Evolutionary conservation across 2,888 invertebrate genomes (phyloP).

Genomic region (Heliconius hortense): DNA sequence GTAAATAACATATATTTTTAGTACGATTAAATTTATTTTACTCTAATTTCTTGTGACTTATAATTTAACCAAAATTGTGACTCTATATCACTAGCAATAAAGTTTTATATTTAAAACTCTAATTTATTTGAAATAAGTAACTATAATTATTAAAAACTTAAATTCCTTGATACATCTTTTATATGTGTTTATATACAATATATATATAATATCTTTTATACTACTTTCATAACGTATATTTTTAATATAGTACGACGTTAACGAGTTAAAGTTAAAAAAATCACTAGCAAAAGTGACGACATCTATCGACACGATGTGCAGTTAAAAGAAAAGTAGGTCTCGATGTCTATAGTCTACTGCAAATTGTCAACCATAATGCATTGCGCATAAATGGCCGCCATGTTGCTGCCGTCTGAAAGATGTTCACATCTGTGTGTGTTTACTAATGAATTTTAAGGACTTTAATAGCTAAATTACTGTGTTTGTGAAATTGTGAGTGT

Average conservation of each 20-base stretch:
- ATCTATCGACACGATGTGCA: constrained; percentile 57
- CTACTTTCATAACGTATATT: background rate
- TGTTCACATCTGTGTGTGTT: constrained; percentile 82
- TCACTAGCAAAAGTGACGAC: constrained; percentile 42
- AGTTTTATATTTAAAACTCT: background rate
- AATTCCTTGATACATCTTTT: background rate
- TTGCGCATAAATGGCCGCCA: constrained; percentile 83
- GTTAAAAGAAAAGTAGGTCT: constrained; percentile 54
- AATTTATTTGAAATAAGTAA: background rate
- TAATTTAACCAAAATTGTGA: background rate
- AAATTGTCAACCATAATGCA: constrained; percentile 83
- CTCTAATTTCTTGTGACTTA: background rate
- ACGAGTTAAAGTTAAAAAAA: background rate
- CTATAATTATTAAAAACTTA: background rate
- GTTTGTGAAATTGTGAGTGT: constrained; percentile 82
- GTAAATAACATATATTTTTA: background rate
- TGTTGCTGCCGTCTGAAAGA: constrained; percentile 83
- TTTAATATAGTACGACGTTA: background rate
- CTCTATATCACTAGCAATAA: background rate
- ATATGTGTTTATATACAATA: background rate
- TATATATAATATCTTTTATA: no score
- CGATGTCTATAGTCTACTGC: constrained; percentile 75
- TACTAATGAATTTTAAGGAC: constrained; percentile 82
- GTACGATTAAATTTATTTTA: background rate
- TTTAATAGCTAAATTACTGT: constrained; percentile 76